Base-by-base conservation (phyloP, 1,140 invertebrate genomes). In the Cydia amplana region DNA sequence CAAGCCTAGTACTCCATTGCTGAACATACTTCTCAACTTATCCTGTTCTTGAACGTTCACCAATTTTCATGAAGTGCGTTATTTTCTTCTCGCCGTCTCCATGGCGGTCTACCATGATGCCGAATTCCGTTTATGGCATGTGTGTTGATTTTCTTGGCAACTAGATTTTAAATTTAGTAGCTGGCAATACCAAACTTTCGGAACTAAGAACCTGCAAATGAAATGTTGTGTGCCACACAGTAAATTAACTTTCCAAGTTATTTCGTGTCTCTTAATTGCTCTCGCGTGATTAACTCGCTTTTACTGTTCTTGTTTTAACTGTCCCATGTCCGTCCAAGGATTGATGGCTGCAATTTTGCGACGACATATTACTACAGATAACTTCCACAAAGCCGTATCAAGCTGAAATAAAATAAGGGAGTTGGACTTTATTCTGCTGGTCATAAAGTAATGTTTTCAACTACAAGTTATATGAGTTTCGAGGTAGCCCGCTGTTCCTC, bases 261-360 rank as follows among this genome's bases (percentile, higher is more conserved):
- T 60, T 60, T 60, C 55, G 55, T 23, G 18, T 60, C 55, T 60
- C 55, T 60, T 60, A 60, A 60, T 23, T 60, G 55, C 55, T 23
- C 18, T 23, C 55, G 55, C 55, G 55, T 60, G 55, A 60, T 60
- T 60, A 60, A 60, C 23, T 70, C 4, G 4, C 28, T 70, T 40
- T 70, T 40, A 70, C 7, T 70, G 65, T 70, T 70, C 32, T 70
- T 20, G 28, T 23, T 18, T 70, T 70, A 65, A 65, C 65, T 70
- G 65, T 40, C 65, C n/a, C 65, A 70, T 70, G 65, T 70, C 64
- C 36, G 65, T 36, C 65, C 20, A 60, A 60, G 55, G 55, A 60
- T 60, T 60, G 55, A 60, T 60, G 20, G 55, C 18, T 18, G 55
- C 20, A 60, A 60, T 60, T 51, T 60, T 60, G 51, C 51, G 55